Conservation (phyloP, 1,140 invertebrate genomes). For the Dendrolimus kikuchii region DNA sequence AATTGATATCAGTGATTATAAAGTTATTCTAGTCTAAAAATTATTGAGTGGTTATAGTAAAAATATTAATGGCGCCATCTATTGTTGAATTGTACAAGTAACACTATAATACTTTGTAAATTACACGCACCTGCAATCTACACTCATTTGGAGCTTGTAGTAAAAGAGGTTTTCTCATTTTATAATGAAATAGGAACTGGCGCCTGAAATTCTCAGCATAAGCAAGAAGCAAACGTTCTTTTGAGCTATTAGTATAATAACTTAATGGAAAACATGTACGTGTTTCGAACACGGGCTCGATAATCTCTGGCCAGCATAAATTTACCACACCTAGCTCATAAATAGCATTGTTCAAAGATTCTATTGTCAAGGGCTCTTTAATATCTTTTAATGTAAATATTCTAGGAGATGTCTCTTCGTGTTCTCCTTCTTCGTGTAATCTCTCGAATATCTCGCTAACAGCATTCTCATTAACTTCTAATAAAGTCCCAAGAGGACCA, state of each 20-base stretch:
- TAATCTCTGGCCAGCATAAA: constrained; percentile 63
- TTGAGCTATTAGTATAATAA: constrained; percentile 81
- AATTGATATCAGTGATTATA: no score
- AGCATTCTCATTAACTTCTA: constrained; percentile 54
- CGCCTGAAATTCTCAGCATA: constrained; percentile 88
- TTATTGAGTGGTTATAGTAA: no score
- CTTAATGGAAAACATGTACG: constrained; percentile 76
- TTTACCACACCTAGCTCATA: constrained; percentile 60
- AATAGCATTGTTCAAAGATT: constrained; percentile 53
- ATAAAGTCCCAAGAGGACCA: constrained; percentile 44
- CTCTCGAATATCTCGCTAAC: constrained; percentile 40
- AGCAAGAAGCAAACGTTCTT: constrained; percentile 84
- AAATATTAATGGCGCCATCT: constrained; percentile 15
- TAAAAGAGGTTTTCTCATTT: constrained; percentile 80
- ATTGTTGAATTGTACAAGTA: constrained; percentile 1
- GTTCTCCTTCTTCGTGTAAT: constrained; percentile 38
- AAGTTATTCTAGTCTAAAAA: no score
- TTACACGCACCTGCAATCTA: constrained; percentile 75
- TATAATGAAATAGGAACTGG: constrained; percentile 81
- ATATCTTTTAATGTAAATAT: constrained; percentile 47
- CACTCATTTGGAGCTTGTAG: constrained; percentile 88
- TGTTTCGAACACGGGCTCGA: constrained; percentile 68
- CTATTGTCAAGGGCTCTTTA: constrained; percentile 38
- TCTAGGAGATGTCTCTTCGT: constrained; percentile 45
- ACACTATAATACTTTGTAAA: no score